Base-by-base conservation (phyloP, 2,888 invertebrate species). In the Drosophila lacicola region DNA sequence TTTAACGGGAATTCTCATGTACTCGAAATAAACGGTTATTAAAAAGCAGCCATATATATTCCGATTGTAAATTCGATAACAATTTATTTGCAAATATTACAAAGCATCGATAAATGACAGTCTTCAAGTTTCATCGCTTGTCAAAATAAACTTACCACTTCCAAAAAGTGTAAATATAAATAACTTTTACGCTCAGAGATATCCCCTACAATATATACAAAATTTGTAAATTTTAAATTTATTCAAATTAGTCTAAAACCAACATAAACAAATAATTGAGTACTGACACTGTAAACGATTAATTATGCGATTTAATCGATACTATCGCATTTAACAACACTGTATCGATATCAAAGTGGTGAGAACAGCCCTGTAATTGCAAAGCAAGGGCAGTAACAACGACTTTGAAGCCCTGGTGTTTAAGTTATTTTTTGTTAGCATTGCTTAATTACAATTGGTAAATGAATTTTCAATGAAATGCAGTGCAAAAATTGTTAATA, bases 381-480 rank as follows among this genome's bases (percentile, higher is more conserved):
- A 25, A 53, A 29, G 29, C 63, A 14, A 63, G 63, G 77, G 69
- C 77, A 73, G 73, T 51, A 72, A 21, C n/a, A 76, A 49, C 49
- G 60, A 75, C 34, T 51, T 25, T n/a, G 33, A 21, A 61, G 68
- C 80, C 83, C 80, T 80, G 83, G 72, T 51, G 47, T 69, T 75
- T 68, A 66, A 69, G 67, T 75, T 83, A 69, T 57, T 81, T 83
- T 76, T 82, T 82, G 63, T 82, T 80, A 79, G 76, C 76, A 81
- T 76, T 75, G 77, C 61, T 73, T 70, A 81, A 81, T 76, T 81
- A 75, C 51, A 76, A 70, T 78, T 78, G 80, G 80, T 81, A 81
- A 83, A 73, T 76, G 62, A 14, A 65, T 21, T 11, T 33, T 51
- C 37, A 33, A 44, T 50, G 21, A 37, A 34, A 36, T 17, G 2